Conservation (phyloP, 2,888 invertebrate species). For the Ditylenchus weischeri region DNA sequence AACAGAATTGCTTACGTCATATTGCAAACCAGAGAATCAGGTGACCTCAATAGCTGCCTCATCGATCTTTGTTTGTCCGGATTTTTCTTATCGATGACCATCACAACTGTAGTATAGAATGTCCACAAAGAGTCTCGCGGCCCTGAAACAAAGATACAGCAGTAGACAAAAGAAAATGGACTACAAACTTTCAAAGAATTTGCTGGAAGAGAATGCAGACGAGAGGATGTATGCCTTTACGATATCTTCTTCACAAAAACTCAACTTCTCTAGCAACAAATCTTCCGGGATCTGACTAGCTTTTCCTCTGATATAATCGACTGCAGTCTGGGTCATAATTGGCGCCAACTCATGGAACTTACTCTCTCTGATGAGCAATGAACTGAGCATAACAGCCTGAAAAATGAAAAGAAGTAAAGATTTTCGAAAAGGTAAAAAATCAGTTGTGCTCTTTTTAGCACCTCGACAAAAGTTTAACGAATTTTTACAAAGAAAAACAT, state of each 20-base stretch:
- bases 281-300: not conserved
- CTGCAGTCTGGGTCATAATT: not conserved
- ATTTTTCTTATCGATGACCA: slow-evolving; percentile 10
- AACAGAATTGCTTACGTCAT: slow-evolving; percentile 2
- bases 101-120: slow-evolving; percentile 10
- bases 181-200: not conserved
- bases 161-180: not conserved
- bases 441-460: too few species aligned
- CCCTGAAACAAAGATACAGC: too few species aligned
- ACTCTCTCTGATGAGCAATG: not conserved
- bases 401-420: not conserved
- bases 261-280: not conserved
- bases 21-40: slow-evolving; percentile 13
- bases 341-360: slow-evolving; percentile 1
- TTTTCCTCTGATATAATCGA: not conserved
- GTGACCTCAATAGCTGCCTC: not conserved
- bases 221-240: slow-evolving; percentile 4
- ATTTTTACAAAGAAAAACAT: not conserved
- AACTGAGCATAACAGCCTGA: not conserved
- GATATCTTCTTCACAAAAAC: slow-evolving; percentile 4
- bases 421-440: too few species aligned
- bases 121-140: not conserved
- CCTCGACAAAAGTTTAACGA: too few species aligned
- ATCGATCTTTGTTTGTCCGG: not conserved
- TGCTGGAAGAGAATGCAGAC: slow-evolving; percentile 6